Base-by-base conservation (phyloP, 2,113 vertebrate species). In the Python bivittatus region DNA sequence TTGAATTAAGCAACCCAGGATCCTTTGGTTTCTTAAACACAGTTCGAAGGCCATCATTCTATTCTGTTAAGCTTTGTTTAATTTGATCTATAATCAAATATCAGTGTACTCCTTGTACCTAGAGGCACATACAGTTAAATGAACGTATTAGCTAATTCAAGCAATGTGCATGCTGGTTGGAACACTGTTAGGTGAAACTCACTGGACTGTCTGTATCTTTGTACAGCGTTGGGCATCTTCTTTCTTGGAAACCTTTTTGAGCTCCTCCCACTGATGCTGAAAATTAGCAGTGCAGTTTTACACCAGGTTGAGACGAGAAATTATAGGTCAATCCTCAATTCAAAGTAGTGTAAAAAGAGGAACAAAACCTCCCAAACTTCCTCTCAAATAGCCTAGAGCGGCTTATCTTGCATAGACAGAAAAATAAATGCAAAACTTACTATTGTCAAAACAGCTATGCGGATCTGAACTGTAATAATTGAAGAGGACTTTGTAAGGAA, bases 341-440 rank as follows among this genome's bases (percentile, higher is more conserved):
- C 56, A 57, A 20, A 57, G 56, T 57, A 48, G 48, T 48, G 48
- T 48, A 57, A 57, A 17, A 57, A 17, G 56, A 57, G 15, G 56
- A 20, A 57, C 2, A 13, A 57, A 57, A 20, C 13, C 56, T 57
- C 15, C 15, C 56, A 13, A 20, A 57, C 56, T 4, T 57, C 56
- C 56, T 57, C 17, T 57, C 56, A 57, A 57, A 57, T 17, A 20
- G 56, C 17, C 15, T 57, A 57, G 15, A 13, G 4, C 4, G 17
- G 54, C 56, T 57, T 57, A 57, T 57, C 56, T 57, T 93, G 93
- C 79, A 58, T 92, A 42, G n/a, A 6, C n/a, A 92, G 84, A 68
- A 84, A 91, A 91, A 89, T 68, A 86, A 10, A 48, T 94, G 93
- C 84, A 86, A 91, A 85, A n/a, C 0, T 56, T 93, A 7, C 27